Evolutionary conservation across 2,797 vertebrate genomes (phyloP), one percentile per base, ranked within the genome.

Genomic region (Siniperca obscura): DNA sequence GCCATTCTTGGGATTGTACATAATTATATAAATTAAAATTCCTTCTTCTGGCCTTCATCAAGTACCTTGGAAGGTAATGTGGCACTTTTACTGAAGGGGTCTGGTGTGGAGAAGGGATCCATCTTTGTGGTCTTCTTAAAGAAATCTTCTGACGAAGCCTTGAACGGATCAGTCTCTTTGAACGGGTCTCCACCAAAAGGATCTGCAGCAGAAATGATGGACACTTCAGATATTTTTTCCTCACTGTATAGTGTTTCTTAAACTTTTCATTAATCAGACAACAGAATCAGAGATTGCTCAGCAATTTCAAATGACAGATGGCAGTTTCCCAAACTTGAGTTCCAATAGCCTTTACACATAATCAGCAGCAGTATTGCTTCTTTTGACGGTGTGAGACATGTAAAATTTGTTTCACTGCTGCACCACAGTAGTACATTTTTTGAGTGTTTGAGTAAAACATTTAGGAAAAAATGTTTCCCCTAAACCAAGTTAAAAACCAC

Each of bases 41-140:
- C 12, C 3, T 40, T 38, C 16, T 57, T 71, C n/a, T 50, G n/a
- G 38, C 17, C 30, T 25, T 74, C 2, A 36, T 46, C 40, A 56
- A n/a, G 40, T 95, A 98, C 97, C 97, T 98, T 98, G 27, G 96
- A 87, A 3, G 97, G 96, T 77, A 97, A 90, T 3, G 97, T 95
- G 2, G 96, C 93, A 80, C 95, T 97, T 94, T 98, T 99, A 46
- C 94, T 96, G 91, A 99, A 99, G 0, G 97, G 96, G 73, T 99
- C 98, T 10, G 97, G 91, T 30, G 90, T 88, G 88, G 96, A 96
- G 91, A 99, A 99, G 0, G 97, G 98, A 87, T 99, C 98, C 0
- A 94, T 93, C 93, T 98, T 98, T 55, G 94, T 91, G 3, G 95
- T 96, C 81, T 98, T 98, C 94, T 97, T 98, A 83, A 99, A 98